These are phyloP conservation scores for Desoria tigrina DNA, from an alignment of 2,888 invertebrate species.

Conservation along the genomic window DNA sequence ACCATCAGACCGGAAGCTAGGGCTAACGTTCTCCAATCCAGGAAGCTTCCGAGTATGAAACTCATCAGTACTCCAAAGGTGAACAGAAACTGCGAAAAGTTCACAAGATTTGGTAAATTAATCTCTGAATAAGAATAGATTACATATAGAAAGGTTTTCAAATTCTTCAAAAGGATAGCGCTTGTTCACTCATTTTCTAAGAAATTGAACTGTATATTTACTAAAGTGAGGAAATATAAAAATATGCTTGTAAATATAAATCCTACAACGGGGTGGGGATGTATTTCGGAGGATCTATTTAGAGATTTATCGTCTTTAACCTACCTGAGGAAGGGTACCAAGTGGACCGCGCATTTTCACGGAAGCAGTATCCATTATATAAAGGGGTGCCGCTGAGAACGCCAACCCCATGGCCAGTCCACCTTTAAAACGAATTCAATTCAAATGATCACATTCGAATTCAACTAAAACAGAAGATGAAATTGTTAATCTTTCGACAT, in stretches of 20 bases:
- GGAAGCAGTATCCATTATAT: slow-evolving; percentile 48
- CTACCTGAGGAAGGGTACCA: slow-evolving; percentile 47
- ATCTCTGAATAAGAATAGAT: not conserved
- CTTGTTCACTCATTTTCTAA: no score
- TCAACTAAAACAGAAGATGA: no score
- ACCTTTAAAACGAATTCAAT: no score
- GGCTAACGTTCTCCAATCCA: slow-evolving; percentile 46
- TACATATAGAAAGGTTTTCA: no score
- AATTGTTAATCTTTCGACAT: no score
- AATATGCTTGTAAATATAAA: no score
- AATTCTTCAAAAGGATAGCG: no score
- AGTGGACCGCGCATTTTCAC: slow-evolving; percentile 43
- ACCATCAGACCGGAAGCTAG: slow-evolving; percentile 33
- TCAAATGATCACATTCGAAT: not conserved
- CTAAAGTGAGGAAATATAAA: no score
- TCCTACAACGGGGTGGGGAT: no score
- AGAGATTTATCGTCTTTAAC: not conserved
- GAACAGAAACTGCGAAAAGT: slow-evolving; percentile 40
- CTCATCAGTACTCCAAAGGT: slow-evolving; percentile 45
- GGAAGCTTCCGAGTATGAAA: slow-evolving; percentile 43
- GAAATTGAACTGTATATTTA: no score
- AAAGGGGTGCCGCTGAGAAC: slow-evolving; percentile 39
- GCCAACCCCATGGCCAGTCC: slow-evolving; percentile 46
- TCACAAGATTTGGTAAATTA: not conserved
- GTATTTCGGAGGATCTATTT: no score